Conservation (phyloP, 2,113 vertebrate genomes). For the Ia io region DNA sequence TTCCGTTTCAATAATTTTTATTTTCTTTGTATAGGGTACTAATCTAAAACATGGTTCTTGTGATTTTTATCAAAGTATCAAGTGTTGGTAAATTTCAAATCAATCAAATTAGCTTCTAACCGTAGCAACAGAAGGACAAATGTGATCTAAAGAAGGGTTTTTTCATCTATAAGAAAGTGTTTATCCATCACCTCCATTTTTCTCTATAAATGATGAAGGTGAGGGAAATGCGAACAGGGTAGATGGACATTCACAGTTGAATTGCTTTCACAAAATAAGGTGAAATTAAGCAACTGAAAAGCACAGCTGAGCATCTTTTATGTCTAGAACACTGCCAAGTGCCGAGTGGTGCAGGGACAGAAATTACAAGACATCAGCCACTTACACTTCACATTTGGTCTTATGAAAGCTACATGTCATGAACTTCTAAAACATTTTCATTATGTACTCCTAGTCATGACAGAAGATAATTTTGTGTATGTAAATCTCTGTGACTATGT, state of each 20-base stretch:
- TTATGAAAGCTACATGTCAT: neutral
- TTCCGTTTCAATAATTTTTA: too few relatives aligned
- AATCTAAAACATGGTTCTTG: neutral
- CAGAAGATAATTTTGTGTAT: neutral
- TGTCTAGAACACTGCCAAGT: neutral
- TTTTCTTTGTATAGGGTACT: neutral
- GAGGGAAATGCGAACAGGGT: neutral
- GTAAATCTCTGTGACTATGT: neutral
- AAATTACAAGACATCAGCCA: neutral
- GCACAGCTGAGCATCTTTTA: neutral
- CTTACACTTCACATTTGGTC: neutral
- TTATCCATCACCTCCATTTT: neutral
- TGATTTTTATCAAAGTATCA: neutral
- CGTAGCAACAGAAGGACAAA: neutral
- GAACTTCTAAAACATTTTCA: neutral
- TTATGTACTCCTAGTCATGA: neutral
- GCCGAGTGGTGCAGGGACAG: neutral
- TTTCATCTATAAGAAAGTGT: neutral
- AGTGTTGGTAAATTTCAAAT: neutral
- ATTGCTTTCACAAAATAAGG: neutral
- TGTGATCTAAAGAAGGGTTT: neutral
- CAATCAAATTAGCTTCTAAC: neutral
- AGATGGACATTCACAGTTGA: neutral
- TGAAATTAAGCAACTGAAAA: neutral
- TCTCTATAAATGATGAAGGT: neutral